Evolutionary conservation across 2,113 vertebrate species (phyloP), one percentile per base, ranked within the genome.

Genomic region (Sphyrna mokarran): DNA sequence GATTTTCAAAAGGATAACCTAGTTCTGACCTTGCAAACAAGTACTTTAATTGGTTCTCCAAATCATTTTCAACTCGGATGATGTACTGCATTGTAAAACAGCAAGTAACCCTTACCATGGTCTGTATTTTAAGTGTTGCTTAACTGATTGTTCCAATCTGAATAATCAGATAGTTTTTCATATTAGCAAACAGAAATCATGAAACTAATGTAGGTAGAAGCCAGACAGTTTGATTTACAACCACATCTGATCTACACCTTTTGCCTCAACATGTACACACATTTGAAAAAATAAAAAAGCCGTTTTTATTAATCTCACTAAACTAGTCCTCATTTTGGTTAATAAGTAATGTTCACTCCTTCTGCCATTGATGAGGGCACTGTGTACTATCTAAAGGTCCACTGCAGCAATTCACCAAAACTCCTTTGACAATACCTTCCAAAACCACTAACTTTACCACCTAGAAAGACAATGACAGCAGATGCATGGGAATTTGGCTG

Each of bases 1-100:
- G 87, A 90, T 61, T 90, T 90, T n/a, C 26, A 90, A 29, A 61
- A 90, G 1, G 29, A 29, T 90, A n/a, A 61, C 54, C 8, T 26
- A 90, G 26, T 26, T 33, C 54, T 61, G 87, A 90, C 87, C 87
- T 90, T 90, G 87, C 87, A 90, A 90, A 90, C 61, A 90, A n/a
- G 29, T 33, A 90, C 33, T 90, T 90, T 90, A 90, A 90, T 90
- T 90, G 87, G 54, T 90, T 61, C 87, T 90, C 48, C 54, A 61
- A 63, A 61, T 90, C 3, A 61, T 33, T 90, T 61, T 61, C 87
- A 61, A 90, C 87, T 90, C 54, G 61, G 87, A 58, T 90, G 22
- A 58, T 14, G 54, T 58, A 90, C 14, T 90, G 87, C 54, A 90
- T n/a, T 61, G 48, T 61, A 61, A 90, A 90, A 90, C 87, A 90